Base-by-base conservation (phyloP, 2,797 vertebrate species). In the Philypnodon macrostomus region DNA sequence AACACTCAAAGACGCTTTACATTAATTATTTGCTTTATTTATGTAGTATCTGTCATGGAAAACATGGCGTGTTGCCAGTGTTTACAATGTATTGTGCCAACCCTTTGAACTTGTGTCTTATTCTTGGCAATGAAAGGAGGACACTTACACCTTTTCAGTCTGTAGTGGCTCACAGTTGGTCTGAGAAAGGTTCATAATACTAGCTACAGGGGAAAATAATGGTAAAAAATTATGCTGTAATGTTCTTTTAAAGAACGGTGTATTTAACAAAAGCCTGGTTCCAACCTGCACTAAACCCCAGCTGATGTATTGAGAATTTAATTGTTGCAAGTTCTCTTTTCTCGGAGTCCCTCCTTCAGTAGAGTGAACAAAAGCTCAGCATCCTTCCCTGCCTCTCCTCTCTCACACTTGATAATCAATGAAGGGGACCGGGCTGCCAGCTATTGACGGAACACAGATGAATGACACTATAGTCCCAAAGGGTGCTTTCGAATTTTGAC, bases 361-460 rank as follows among this genome's bases (percentile, higher is more conserved):
- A 48, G 63, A 42, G 54, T 55, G 73, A 86, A 85, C 85, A 86
- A 82, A 86, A 81, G 75, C 72, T 42, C 58, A 53, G 63, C 42
- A 69, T 75, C 68, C 75, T 54, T 73, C 59, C 58, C 59, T 19
- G 49, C 74, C 73, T 77, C 64, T 65, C 71, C 73, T 79, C 65
- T 64, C 72, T 76, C 21, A 51, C 69, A 67, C 75, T 64, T 84
- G 75, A 84, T 87, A 88, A 88, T 90, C 85, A 84, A 89, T 86
- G 59, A 60, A n/a, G 58, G 50, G 58, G 57, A 73, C 57, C 26
- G 58, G 58, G 72, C 67, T 83, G 85, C 81, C 83, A 87, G 79
- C 68, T 88, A 87, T 84, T 75, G 83, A 89, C 77, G 66, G 56
- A 77, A 57, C 46, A 73, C 73, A 81, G 74, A 87, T 86, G 76